phyloP scores from a whole-genome alignment of 2,888 invertebrate genomes.

The Dynastes hyllus region DNA sequence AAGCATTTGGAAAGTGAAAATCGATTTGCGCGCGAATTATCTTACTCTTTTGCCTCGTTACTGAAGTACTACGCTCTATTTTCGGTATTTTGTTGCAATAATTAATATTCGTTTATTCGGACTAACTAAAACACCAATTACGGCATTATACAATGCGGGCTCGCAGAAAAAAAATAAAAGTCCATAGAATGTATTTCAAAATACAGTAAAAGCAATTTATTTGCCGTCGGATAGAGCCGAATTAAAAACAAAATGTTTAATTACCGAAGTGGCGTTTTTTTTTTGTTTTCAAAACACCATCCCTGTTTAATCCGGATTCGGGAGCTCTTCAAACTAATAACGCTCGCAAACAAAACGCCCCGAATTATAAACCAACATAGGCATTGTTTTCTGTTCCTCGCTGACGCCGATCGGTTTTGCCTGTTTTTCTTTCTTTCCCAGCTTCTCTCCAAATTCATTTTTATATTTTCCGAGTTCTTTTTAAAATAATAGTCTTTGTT shows the following conservation, averaged over 20 bases:
- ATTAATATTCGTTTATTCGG: constrained; percentile 12
- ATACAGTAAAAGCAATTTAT: constrained; percentile 21
- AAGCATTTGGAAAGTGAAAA: no score
- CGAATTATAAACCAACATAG: constrained; percentile 43
- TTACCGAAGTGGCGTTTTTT: constrained; percentile 38
- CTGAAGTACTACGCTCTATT: neutral
- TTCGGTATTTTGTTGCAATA: neutral
- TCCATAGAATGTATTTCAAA: neutral
- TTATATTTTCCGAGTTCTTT: constrained; percentile 23
- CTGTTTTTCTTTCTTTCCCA: constrained; percentile 28
- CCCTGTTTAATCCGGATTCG: constrained; percentile 30
- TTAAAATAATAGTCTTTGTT: neutral
- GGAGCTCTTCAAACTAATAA: constrained; percentile 40
- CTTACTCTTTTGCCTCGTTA: neutral
- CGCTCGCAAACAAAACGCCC: constrained; percentile 29
- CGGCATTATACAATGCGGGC: neutral
- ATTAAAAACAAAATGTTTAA: constrained; percentile 41
- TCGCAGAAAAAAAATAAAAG: neutral
- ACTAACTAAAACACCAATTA: constrained; percentile 17
- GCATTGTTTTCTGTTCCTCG: constrained; percentile 40
- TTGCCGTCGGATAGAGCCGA: constrained; percentile 26
- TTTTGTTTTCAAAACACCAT: constrained; percentile 37
- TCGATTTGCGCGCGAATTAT: neutral
- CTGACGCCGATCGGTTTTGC: constrained; percentile 32
- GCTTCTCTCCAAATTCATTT: constrained; percentile 20